These are phyloP conservation scores for Latheticus oryzae DNA, from an alignment of 2,888 invertebrate species.

Conservation along the genomic window DNA sequence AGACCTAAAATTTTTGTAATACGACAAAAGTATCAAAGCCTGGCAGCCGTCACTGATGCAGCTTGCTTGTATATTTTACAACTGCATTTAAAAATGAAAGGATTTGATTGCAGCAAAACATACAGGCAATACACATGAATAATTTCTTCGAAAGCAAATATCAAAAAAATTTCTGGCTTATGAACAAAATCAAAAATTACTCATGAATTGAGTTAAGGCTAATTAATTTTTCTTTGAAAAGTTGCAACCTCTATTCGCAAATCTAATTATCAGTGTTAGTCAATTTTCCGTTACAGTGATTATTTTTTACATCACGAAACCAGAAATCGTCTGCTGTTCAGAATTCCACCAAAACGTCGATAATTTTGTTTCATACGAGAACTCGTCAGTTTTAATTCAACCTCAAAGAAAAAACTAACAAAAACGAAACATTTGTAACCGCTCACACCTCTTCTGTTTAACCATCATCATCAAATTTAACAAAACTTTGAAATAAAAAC, in stretches of 20 bases:
- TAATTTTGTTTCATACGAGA: slow-evolving; percentile 7
- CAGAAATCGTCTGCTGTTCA: slow-evolving; percentile 3
- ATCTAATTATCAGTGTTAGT: slow-evolving; percentile 29
- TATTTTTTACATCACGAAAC: slow-evolving; percentile 17
- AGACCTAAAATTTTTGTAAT: slow-evolving; percentile 8
- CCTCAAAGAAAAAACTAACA: slow-evolving; percentile 17
- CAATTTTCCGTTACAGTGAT: slow-evolving; percentile 25
- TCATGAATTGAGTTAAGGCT: slow-evolving; percentile 15
- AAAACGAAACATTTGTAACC: slow-evolving; percentile 10
- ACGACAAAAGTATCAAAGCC: no score
- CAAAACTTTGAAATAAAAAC: slow-evolving; percentile 28
- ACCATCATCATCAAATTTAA: slow-evolving; percentile 11
- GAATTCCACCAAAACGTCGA: slow-evolving; percentile 13
- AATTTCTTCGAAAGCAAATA: no score
- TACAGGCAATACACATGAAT: no score
- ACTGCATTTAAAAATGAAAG: no score
- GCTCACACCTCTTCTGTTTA: slow-evolving; percentile 19
- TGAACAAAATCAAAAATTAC: slow-evolving; percentile 1
- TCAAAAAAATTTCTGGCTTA: no score
- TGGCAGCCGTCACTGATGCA: no score
- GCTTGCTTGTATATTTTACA: slow-evolving; percentile 10
- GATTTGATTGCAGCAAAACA: no score
- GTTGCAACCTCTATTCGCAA: slow-evolving; percentile 16
- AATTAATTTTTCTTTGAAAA: slow-evolving; percentile 26
- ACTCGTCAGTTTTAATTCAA: slow-evolving; percentile 14